Conservation (phyloP, 2,888 invertebrate genomes). For the Drosophila yooni region DNA sequence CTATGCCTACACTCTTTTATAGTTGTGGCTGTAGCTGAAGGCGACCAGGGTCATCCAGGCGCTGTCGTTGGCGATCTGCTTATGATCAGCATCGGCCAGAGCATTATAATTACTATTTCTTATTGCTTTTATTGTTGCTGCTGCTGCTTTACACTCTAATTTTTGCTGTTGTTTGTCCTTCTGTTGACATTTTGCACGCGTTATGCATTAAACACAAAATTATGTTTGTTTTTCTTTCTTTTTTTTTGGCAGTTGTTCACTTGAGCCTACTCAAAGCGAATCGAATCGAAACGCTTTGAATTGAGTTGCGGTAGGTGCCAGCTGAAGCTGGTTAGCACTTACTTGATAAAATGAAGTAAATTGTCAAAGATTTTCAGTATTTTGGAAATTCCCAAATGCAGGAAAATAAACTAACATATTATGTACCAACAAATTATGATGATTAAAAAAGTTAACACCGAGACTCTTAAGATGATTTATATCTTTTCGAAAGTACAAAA, state of each 20-base stretch:
- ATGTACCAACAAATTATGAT: not conserved
- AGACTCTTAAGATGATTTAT: slow-evolving; percentile 14
- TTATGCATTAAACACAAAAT: slow-evolving; percentile 30
- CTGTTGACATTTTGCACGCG: slow-evolving; percentile 81
- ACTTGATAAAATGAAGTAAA: slow-evolving; percentile 5
- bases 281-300: slow-evolving; percentile 12
- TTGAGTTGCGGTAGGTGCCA: slow-evolving; percentile 25
- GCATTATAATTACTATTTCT: slow-evolving; percentile 68
- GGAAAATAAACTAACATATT: not conserved
- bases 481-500: slow-evolving; percentile 17
- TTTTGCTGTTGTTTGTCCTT: slow-evolving; percentile 71
- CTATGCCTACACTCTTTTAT: slow-evolving; percentile 25
- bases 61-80: slow-evolving; percentile 65
- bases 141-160: slow-evolving; percentile 42
- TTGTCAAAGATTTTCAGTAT: slow-evolving; percentile 9
- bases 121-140: slow-evolving; percentile 37
- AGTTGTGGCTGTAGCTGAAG: slow-evolving; percentile 22
- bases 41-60: slow-evolving; percentile 63
- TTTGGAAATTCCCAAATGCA: slow-evolving; percentile 26
- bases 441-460: slow-evolving; percentile 14
- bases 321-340: slow-evolving; percentile 22
- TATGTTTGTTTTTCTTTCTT: slow-evolving; percentile 6
- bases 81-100: slow-evolving; percentile 69
- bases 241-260: slow-evolving; percentile 28
- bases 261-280: slow-evolving; percentile 41